Evolutionary conservation across 2,797 vertebrate genomes (phyloP), one percentile per base, ranked within the genome.

Genomic region (Schizopygopsis pylzovi): DNA sequence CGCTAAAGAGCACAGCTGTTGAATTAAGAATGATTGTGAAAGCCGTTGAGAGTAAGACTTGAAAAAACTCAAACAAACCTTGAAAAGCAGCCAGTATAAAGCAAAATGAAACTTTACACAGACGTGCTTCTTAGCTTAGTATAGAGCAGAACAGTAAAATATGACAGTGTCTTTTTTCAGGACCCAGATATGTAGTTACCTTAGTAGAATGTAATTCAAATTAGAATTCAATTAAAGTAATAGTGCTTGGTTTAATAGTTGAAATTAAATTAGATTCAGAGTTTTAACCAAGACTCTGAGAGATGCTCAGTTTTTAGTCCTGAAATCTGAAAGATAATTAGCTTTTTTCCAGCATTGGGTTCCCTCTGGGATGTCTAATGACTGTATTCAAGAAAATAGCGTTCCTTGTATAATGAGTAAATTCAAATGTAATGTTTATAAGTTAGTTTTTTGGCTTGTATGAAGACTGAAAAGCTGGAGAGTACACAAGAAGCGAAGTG

Each of bases 1-100:
- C 72, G 8, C 75, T 49, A 84, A 88, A 88, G 70, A 82, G 59
- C 78, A 80, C 68, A 82, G 81, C 84, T 86, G 81, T 63, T 86
- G 78, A 54, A 52, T 81, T 11, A 33, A 49, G 43, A 49, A 65
- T 33, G 56, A 79, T 65, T 79, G 56, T 63, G 15, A 59, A 28
- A 43, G 39, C 39, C 79, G 52, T 39, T 68, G 18, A 52, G 65
- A 39, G 63, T 49, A 20, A 37, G 18, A 22, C 10, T 37, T 39
- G 28, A 52, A 68, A 68, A 52, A 67, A 37, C 15, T 37, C 63
- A 18, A 67, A 67, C 67, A 28, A 68, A 81, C 45, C 20, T 39
- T 81, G 79, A 37, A 81, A 70, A n/a, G 47, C 65, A 68, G 79
- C 45, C 33, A 65, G 63, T 68, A 28, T 15, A 77, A 16, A 83